A percentile compares a stretch with the other conserved stretches of the same genome.
Evolutionary conservation across 2,888 invertebrate species (phyloP).

Genomic region (Clanis bilineata): DNA sequence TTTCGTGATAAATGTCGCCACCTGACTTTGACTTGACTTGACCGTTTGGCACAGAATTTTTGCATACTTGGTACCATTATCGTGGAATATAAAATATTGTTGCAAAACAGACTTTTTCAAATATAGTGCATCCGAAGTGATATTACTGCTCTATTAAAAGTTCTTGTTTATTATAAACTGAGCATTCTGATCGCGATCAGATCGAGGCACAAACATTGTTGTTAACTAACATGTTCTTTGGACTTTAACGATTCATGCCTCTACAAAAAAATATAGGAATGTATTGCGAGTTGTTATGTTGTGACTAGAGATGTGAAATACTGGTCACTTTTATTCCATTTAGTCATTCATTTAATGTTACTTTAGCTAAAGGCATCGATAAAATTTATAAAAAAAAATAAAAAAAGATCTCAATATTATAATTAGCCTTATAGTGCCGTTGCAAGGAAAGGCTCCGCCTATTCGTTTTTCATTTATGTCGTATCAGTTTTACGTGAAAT

Average conservation of each 20-base stretch:
- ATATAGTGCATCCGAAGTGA: background rate
- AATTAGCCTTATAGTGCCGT: too few relatives aligned
- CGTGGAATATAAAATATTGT: background rate
- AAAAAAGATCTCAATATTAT: too few relatives aligned
- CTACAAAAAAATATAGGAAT: background rate
- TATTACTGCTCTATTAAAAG: background rate
- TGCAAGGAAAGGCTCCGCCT: too few relatives aligned
- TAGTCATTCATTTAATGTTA: background rate
- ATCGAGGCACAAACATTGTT: background rate
- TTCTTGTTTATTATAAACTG: background rate
- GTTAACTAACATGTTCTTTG: background rate
- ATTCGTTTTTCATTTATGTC: too few relatives aligned
- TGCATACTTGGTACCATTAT: too few relatives aligned
- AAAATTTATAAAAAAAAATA: too few relatives aligned
- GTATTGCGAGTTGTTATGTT: background rate
- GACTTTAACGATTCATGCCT: background rate
- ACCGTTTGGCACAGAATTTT: too few relatives aligned
- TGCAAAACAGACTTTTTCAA: background rate
- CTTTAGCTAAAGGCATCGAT: background rate
- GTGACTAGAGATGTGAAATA: background rate
- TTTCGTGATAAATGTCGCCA: too few relatives aligned
- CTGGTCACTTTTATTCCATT: background rate
- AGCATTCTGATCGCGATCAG: background rate
- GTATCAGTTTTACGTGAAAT: too few relatives aligned
- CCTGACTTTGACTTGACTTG: too few relatives aligned